These are phyloP conservation scores for Neosilurus mollespiculum DNA, from an alignment of 2,797 vertebrate species.

Conservation along the genomic window DNA sequence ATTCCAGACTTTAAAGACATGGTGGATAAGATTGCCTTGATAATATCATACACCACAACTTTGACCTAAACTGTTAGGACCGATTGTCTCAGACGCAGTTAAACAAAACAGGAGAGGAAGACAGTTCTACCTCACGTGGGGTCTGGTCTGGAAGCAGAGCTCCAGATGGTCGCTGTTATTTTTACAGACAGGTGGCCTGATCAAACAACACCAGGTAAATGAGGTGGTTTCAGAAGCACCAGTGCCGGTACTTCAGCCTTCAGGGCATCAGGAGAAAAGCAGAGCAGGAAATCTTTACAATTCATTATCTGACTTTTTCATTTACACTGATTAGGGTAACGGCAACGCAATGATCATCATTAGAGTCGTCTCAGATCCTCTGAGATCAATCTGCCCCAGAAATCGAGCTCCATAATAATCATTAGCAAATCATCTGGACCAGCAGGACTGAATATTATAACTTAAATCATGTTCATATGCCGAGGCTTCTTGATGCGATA, in stretches of 20 bases:
- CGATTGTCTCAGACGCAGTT: neutral
- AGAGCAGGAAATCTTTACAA: too few relatives aligned
- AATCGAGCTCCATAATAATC: neutral
- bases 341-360: neutral
- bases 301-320: too few relatives aligned
- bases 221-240: neutral
- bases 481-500: too few relatives aligned
- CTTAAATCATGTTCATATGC: neutral
- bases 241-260: neutral
- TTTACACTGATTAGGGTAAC: neutral
- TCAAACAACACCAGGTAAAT: slow-evolving; percentile 24
- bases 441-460: neutral
- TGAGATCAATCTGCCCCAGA: neutral
- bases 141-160: slow-evolving; percentile 23
- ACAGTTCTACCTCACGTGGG: slow-evolving; percentile 17
- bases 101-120: neutral
- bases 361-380: neutral
- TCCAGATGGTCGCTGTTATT: slow-evolving; percentile 28
- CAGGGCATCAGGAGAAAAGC: neutral
- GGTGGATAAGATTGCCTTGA: neutral
- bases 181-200: slow-evolving; percentile 33
- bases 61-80: neutral
- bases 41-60: neutral
- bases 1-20: neutral
- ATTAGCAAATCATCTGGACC: slow-evolving; percentile 11